A percentile compares a stretch with the other conserved stretches of the same genome.
Evolutionary conservation across 35 echinoderm and acorn worm genomes (phyloP).

Genomic region (Patiria miniata): DNA sequence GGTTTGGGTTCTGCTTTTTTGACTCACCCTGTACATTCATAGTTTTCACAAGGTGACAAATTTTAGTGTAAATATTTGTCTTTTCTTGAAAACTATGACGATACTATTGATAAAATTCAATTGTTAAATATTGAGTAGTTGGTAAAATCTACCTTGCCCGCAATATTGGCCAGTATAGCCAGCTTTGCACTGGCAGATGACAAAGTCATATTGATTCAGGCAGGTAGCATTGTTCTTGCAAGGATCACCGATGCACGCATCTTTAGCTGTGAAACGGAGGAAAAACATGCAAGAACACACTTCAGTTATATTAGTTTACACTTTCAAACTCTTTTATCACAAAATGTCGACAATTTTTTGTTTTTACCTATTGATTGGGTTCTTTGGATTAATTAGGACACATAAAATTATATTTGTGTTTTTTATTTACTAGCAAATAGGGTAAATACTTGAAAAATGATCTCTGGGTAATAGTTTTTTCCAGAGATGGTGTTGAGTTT

Average conservation of each 20-base stretch:
- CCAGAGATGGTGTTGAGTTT: too few species aligned
- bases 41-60: too few species aligned
- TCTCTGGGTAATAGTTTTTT: too few species aligned
- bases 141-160: conserved; percentile 20
- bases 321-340: too few species aligned
- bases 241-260: conserved; percentile 77
- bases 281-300: neutral
- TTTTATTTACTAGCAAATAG: neutral
- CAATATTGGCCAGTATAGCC: conserved; percentile 64
- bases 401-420: neutral
- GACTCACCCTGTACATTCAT: too few species aligned
- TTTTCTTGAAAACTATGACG: too few species aligned
- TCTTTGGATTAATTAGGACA: neutral
- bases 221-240: conserved; percentile 75
- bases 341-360: too few species aligned
- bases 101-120: too few species aligned
- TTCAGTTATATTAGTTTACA: neutral
- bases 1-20: too few species aligned
- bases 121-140: neutral
- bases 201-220: conserved; percentile 73
- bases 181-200: conserved; percentile 52
- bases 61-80: too few species aligned
- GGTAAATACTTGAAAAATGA: neutral
- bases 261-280: conserved; percentile 57
- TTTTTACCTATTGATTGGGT: neutral